A percentile compares a stretch with the other conserved stretches of the same genome.
phyloP scores from a whole-genome alignment of 2,888 invertebrate genomes.

The Sisyra terminalis region DNA sequence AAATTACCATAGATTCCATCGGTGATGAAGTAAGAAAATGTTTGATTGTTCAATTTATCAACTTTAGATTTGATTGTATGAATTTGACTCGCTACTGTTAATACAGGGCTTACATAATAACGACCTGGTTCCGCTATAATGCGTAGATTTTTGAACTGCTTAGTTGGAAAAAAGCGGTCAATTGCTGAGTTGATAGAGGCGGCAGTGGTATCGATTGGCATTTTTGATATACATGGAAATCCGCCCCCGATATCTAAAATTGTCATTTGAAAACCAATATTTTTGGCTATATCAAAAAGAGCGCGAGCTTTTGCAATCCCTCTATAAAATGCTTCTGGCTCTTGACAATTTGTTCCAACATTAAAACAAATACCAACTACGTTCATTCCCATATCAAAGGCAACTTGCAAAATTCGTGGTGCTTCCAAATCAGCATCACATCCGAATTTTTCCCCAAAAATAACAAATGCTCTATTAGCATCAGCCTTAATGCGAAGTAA shows the following conservation, averaged over 20 bases:
- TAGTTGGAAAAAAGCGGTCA: constrained; percentile 9
- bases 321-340: constrained; percentile 27
- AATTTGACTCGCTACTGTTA: background rate
- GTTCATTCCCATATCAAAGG: constrained; percentile 3
- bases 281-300: constrained; percentile 27
- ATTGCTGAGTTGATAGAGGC: constrained; percentile 7
- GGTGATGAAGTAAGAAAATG: background rate
- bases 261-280: constrained; percentile 6
- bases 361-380: constrained; percentile 9
- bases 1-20: constrained; percentile 1
- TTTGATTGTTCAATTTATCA: background rate
- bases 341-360: constrained; percentile 13
- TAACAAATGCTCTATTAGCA: constrained; percentile 21
- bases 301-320: constrained; percentile 28
- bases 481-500: constrained; percentile 26
- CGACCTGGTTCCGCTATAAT: constrained; percentile 12
- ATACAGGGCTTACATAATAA: background rate
- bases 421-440: constrained; percentile 20
- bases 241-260: constrained; percentile 9
- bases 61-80: background rate
- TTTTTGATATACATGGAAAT: constrained; percentile 4
- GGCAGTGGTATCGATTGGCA: constrained; percentile 1
- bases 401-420: constrained; percentile 4
- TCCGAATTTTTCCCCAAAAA: constrained; percentile 10
- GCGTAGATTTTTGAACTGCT: background rate